A percentile compares a stretch with the other conserved stretches of the same genome.
These are phyloP conservation scores for Pedionomus torquatus DNA, from an alignment of 2,113 vertebrate genomes.

Conservation along the genomic window DNA sequence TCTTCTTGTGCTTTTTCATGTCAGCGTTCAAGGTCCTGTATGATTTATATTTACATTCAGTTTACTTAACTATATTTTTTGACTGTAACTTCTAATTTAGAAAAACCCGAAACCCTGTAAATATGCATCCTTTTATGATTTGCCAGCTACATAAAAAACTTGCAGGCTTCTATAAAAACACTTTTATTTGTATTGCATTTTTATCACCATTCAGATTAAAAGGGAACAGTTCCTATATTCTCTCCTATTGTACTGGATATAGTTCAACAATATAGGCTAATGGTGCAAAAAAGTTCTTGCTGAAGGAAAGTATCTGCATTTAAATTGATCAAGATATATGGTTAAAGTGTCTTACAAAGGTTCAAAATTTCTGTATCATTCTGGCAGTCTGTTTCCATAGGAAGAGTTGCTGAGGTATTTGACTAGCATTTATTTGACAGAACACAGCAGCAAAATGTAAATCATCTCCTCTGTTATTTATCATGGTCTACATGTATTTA, in stretches of 20 bases:
- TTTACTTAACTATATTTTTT: neutral
- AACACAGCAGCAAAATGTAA: neutral
- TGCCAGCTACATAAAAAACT: neutral
- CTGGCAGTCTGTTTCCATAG: neutral
- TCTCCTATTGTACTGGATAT: neutral
- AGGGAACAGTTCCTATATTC: neutral
- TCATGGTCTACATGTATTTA: neutral
- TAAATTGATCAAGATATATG: slow-evolving; percentile 14
- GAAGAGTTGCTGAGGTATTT: neutral
- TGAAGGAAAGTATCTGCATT: neutral
- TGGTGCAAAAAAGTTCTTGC: neutral
- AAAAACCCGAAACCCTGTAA: neutral
- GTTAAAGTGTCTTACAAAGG: slow-evolving; percentile 13
- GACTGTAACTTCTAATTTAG: neutral
- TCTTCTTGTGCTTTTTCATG: neutral
- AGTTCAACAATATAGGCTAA: slow-evolving; percentile 9
- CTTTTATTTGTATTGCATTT: neutral
- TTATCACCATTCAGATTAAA: neutral
- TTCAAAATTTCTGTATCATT: neutral
- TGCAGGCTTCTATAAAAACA: neutral
- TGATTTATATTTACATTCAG: neutral
- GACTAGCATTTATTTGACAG: neutral
- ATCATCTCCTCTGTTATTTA: neutral
- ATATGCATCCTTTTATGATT: neutral
- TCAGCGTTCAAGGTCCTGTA: neutral